phyloP scores from a whole-genome alignment of 1,140 invertebrate species.

The Aphelenchoides besseyi region DNA sequence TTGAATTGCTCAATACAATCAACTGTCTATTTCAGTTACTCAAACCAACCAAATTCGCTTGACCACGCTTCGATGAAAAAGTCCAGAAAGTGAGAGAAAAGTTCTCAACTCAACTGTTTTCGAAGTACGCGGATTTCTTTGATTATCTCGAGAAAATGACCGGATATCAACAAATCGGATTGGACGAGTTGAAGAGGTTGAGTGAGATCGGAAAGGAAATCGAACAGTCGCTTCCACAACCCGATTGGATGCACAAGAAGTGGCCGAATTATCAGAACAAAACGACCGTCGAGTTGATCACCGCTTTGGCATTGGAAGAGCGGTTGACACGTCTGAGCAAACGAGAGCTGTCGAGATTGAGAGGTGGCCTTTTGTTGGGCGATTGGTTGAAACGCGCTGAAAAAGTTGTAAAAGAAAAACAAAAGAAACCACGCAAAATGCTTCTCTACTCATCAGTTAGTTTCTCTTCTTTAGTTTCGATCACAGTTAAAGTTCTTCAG shows the following conservation, averaged over 20 bases:
- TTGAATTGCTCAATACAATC: background rate
- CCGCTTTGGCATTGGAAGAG: conserved; percentile 19
- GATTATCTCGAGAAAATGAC: conserved; percentile 9
- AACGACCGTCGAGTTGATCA: conserved; percentile 17
- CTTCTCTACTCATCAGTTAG: conserved; percentile 31
- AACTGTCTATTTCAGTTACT: conserved; percentile 23
- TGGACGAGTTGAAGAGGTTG: conserved; percentile 12
- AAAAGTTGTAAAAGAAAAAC: conserved; percentile 18
- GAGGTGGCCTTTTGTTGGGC: conserved; percentile 27
- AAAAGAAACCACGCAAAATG: conserved; percentile 30
- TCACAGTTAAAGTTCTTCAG: conserved; percentile 7
- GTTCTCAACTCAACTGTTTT: background rate
- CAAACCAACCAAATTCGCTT: conserved; percentile 24
- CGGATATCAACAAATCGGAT: background rate
- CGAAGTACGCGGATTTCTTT: conserved; percentile 28
- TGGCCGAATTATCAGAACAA: conserved; percentile 20
- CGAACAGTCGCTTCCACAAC: conserved; percentile 16
- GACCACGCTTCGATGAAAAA: conserved; percentile 19
- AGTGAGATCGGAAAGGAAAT: conserved; percentile 24
- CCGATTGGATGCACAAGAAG: conserved; percentile 25
- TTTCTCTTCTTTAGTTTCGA: background rate
- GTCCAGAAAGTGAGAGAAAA: background rate
- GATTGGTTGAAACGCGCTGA: conserved; percentile 21
- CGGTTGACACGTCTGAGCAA: conserved; percentile 16
- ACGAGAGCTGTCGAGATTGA: conserved; percentile 14